Evolutionary conservation across 2,888 invertebrate genomes (phyloP).

Genomic region (Exocentrus adspersus): DNA sequence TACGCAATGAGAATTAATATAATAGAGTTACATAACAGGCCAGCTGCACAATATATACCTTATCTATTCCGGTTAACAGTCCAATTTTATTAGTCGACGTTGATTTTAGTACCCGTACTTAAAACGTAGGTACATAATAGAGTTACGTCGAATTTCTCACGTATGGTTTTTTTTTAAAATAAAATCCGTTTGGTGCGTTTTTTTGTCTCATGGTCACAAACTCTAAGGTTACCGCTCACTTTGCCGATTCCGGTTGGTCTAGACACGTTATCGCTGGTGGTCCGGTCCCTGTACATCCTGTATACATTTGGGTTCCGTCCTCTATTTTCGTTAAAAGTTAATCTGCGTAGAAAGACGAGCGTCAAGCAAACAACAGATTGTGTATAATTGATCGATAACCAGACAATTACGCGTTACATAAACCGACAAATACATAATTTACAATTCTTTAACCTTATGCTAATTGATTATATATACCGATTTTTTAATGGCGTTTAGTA

Average conservation of each 20-base stretch:
- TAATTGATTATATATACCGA: slow-evolving; percentile 24
- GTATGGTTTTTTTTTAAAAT: neutral
- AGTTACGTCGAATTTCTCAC: slow-evolving; percentile 11
- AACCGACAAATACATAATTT: slow-evolving; percentile 21
- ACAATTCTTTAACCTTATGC: slow-evolving; percentile 29
- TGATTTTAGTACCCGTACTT: too few species aligned
- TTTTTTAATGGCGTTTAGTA: slow-evolving; percentile 27
- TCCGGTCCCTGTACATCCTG: slow-evolving; percentile 1
- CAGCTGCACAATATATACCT: neutral
- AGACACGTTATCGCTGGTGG: neutral
- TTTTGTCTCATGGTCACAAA: neutral
- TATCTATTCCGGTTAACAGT: slow-evolving; percentile 1
- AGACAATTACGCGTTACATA: slow-evolving; percentile 23
- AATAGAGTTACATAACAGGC: neutral
- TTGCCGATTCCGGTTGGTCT: neutral
- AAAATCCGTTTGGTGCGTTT: too few species aligned
- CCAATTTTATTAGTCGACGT: slow-evolving; percentile 1
- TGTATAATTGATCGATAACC: slow-evolving; percentile 14
- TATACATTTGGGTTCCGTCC: neutral
- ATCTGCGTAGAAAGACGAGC: slow-evolving; percentile 17
- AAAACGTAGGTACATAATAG: too few species aligned
- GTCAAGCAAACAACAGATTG: slow-evolving; percentile 2
- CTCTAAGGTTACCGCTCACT: neutral
- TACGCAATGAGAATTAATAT: neutral
- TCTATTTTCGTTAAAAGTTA: neutral